Conservation (phyloP, 64 coral and sea anemone species). For the Cladopsammia gracilis region DNA sequence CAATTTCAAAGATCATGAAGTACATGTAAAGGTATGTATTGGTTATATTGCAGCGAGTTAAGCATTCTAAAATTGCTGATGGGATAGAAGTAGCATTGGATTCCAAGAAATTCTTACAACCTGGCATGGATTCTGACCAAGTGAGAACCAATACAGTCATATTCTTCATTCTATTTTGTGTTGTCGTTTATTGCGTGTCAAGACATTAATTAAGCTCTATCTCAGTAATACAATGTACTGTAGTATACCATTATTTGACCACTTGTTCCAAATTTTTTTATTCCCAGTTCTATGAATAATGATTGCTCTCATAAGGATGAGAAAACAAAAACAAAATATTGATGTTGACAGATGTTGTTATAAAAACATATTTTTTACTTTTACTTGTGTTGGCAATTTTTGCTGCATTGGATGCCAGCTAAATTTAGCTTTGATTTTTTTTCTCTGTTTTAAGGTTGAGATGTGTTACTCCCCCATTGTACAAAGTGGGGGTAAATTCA, state of each 20-base stretch:
- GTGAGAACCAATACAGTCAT: neutral
- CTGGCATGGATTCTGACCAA: slow-evolving; percentile 96
- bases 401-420: too few relatives aligned
- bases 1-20: neutral
- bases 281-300: neutral
- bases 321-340: too few relatives aligned
- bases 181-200: too few relatives aligned
- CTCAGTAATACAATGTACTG: too few relatives aligned
- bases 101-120: slow-evolving; percentile 86
- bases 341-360: too few relatives aligned
- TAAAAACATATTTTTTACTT: too few relatives aligned
- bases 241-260: too few relatives aligned
- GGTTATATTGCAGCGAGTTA: slow-evolving; percentile 73
- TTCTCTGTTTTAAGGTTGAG: slow-evolving; percentile 87
- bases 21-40: neutral
- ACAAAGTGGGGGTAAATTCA: slow-evolving; percentile 96
- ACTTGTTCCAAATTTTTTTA: too few relatives aligned
- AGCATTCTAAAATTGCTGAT: slow-evolving; percentile 98
- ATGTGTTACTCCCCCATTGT: slow-evolving; percentile 99
- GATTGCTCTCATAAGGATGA: too few relatives aligned
- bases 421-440: neutral
- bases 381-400: too few relatives aligned
- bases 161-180: too few relatives aligned
- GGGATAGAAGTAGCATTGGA: slow-evolving; percentile 90
- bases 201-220: too few relatives aligned